Conservation (phyloP, 2,113 vertebrate species). For the Opisthocomus hoazin region DNA sequence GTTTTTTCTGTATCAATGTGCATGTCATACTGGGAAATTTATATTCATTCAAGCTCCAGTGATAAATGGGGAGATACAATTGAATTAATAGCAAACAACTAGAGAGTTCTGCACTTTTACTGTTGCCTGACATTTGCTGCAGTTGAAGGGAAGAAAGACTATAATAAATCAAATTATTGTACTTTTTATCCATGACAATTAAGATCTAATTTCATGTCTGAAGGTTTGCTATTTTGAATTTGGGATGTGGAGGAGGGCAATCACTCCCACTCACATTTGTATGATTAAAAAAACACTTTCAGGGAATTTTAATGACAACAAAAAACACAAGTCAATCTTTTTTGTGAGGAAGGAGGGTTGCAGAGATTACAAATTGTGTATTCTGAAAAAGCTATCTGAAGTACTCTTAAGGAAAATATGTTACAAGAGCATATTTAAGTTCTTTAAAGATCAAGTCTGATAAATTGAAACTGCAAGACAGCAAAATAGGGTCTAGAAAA, state of each 20-base stretch:
- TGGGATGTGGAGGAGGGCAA: neutral
- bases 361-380: neutral
- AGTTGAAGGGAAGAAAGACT: neutral
- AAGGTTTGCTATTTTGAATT: neutral
- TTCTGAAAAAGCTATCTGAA: neutral
- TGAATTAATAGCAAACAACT: neutral
- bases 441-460: neutral
- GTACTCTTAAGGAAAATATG: neutral
- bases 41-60: neutral
- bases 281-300: neutral
- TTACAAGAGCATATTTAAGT: neutral
- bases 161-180: neutral
- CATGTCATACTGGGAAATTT: neutral
- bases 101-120: neutral
- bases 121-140: constrained; percentile 6
- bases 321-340: neutral
- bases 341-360: neutral
- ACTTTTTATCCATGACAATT: neutral
- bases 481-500: neutral
- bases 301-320: neutral
- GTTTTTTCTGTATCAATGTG: neutral
- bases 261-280: neutral
- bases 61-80: neutral
- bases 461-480: neutral
- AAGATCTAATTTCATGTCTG: constrained; percentile 3